Evolutionary conservation across 2,797 vertebrate species (phyloP).

Genomic region (Micropoecilia bifurca): DNA sequence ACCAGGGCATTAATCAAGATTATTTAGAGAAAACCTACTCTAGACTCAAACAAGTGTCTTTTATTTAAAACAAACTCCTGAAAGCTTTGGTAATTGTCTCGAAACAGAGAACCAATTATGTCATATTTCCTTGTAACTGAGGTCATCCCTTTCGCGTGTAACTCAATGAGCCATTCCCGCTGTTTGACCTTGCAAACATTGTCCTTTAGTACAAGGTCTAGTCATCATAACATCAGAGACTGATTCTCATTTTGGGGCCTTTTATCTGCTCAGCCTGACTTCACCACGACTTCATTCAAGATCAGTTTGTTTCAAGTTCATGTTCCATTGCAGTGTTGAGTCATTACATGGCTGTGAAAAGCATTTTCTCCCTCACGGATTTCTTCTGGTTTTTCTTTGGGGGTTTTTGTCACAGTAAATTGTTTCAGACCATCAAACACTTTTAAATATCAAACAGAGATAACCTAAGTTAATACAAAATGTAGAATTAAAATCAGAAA

Average conservation of each 20-base stretch:
- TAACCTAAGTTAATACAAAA: neutral
- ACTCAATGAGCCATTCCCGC: neutral
- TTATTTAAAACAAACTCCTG: neutral
- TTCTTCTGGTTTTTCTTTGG: neutral
- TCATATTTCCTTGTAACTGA: neutral
- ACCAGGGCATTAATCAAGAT: neutral
- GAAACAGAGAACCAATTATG: neutral
- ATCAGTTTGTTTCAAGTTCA: slow-evolving; percentile 1
- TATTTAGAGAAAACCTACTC: neutral
- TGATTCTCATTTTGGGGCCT: neutral
- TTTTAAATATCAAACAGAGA: neutral
- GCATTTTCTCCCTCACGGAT: neutral
- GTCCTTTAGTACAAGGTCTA: neutral
- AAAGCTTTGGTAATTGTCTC: neutral
- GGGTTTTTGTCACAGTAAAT: neutral
- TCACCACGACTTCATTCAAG: neutral
- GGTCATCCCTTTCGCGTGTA: neutral
- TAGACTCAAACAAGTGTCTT: neutral
- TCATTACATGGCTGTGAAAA: neutral
- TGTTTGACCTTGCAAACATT: neutral
- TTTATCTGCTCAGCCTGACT: neutral
- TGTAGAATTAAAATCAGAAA: neutral
- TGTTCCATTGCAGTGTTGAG: neutral
- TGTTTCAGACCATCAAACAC: neutral
- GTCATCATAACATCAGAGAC: neutral